Evolutionary conservation across 2,113 vertebrate species (phyloP), one percentile per base, ranked within the genome.

Genomic region (Cranoglanis bouderius): DNA sequence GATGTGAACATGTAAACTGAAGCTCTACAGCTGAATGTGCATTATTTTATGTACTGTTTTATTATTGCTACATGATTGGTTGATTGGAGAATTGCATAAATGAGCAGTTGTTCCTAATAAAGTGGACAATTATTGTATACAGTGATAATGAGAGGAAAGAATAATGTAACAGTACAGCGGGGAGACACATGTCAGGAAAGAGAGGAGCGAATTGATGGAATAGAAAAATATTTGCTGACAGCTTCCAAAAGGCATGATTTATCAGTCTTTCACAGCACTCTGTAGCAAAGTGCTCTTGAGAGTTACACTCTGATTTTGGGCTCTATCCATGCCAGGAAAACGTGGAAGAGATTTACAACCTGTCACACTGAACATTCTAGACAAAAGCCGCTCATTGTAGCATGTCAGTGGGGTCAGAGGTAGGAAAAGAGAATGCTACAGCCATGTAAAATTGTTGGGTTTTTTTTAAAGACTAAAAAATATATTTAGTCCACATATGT

Each of bases 271-370:
- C 29, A 40, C 78, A 78, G 40, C 12, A 21, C 74, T 82, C 65
- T 85, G 88, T 91, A 51, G 55, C 61, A 78, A 67, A 77, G 65
- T 51, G 13, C 67, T 67, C 86, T 78, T 49, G 46, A 82, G 46
- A 77, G 18, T 75, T 74, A 75, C 53, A 67, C 26, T 40, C 65
- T 29, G 53, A 85, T 83, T 86, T 77, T 32, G 65, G 70, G 70
- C 26, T 70, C 40, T 29, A 18, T 70, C 57, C 87, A 24, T 86
- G 77, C 29, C 29, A 53, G 65, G 49, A 65, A 70, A 72, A 55
- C 65, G 16, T 88, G 87, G 19, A 57, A 72, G 67, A 84, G 53
- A 74, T 74, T 67, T 87, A 53, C 59, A 82, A 57, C 74, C 51
- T 67, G 32, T 26, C 86, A 82, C 16, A 72, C 46, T 57, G 29